Evolutionary conservation across 2,113 vertebrate genomes (phyloP), one percentile per base, ranked within the genome.

Genomic region (Tauraco erythrolophus): DNA sequence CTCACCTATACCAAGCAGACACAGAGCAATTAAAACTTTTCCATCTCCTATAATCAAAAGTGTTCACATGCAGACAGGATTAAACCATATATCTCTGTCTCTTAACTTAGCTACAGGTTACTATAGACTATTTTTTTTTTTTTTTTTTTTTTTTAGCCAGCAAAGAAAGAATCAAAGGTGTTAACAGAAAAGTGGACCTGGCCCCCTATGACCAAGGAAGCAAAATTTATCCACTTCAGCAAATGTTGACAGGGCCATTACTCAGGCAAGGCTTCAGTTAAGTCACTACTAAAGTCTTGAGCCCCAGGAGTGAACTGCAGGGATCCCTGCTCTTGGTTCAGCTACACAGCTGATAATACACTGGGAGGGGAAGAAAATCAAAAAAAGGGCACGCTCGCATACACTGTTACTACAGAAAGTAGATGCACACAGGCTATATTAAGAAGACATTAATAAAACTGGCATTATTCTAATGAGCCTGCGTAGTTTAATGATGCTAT

Each of bases 221-320:
- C 56, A 75, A 64, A 85, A 89, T 64, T 50, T 56, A 92, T 64
- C 48, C 66, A 37, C 61, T 87, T 93, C 69, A 82, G 89, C 83
- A 84, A 92, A 92, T 41, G 48, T 4, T 81, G 85, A 94, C 83
- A 88, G 54, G 93, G 62, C 41, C n/a, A 79, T 92, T 88, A 89
- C 45, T 78, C 86, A 84, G 56, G 33, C 37, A 53, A 28, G 37
- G 53, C 57, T 92, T 58, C 65, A 79, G 86, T 51, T 71, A 95
- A 89, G 72, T 64, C 72, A 51, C 65, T 46, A 12, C 57, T 41
- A 3, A 48, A 81, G 31, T 33, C 28, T 14, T 33, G 4, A 94
- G 68, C 51, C 39, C 12, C 30, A 16, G 13, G 19, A 87, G 45
- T 4, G 31, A 53, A 25, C 33, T 17, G 22, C 94, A 58, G 43